A percentile compares a stretch with the other conserved stretches of the same genome.
phyloP scores from a whole-genome alignment of 2,797 vertebrate genomes.

The Pseudopleuronectes americanus region DNA sequence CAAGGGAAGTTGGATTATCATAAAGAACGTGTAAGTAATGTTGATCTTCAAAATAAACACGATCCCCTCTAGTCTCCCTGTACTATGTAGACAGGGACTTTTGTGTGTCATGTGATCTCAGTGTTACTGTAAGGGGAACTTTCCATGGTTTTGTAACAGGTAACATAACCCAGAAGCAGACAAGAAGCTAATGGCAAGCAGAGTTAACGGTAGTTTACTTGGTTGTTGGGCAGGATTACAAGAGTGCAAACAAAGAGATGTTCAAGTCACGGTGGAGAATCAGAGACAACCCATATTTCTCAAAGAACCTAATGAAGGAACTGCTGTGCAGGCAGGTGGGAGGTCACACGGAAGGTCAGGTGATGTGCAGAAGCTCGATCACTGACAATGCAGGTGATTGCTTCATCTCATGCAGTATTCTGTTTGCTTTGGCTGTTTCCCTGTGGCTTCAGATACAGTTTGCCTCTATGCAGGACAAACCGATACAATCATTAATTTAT shows the following conservation, averaged over 20 bases:
- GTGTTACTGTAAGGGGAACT: constrained; percentile 6
- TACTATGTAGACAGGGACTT: too few species aligned
- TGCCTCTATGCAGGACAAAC: too few species aligned
- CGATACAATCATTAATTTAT: too few species aligned
- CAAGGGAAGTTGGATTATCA: neutral
- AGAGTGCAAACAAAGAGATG: neutral
- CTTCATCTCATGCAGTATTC: neutral
- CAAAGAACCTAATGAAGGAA: neutral
- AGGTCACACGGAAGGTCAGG: neutral
- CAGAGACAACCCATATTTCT: neutral
- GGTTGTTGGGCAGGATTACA: neutral
- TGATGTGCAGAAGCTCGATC: neutral
- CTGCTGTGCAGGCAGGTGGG: neutral
- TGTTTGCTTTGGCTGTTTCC: too few species aligned
- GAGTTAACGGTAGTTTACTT: constrained; percentile 15
- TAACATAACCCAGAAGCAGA: constrained; percentile 6
- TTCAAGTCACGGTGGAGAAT: neutral
- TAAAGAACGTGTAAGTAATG: neutral
- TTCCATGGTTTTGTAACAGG: neutral
- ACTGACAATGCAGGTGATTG: neutral
- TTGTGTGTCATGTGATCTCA: too few species aligned
- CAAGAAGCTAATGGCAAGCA: constrained; percentile 1
- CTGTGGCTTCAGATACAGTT: too few species aligned
- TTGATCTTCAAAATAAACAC: too few species aligned
- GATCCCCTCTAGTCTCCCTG: too few species aligned